Evolutionary conservation across 2,888 invertebrate species (phyloP).

Genomic region (Drosophila koepferae): DNA sequence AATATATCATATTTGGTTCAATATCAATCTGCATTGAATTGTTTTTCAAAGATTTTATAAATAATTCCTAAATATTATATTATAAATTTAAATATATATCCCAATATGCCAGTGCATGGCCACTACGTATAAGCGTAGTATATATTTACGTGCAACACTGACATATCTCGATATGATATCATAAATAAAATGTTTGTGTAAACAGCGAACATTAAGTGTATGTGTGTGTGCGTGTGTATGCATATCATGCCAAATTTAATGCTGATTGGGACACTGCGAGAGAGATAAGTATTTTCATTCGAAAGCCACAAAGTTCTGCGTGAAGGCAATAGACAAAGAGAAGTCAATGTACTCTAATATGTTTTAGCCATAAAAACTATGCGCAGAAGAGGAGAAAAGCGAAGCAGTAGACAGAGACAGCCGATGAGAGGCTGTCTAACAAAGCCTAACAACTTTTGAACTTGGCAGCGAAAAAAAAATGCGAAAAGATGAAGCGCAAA

Average conservation of each 20-base stretch:
- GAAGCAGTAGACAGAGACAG: conserved; percentile 7
- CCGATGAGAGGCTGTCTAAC: conserved; percentile 33
- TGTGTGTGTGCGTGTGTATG: conserved; percentile 7
- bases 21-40: too few species aligned
- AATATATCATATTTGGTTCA: too few species aligned
- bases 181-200: conserved; percentile 13
- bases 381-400: conserved; percentile 15
- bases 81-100: not conserved
- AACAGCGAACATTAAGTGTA: not conserved
- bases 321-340: conserved; percentile 12
- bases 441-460: conserved; percentile 55
- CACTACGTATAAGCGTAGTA: conserved; percentile 1
- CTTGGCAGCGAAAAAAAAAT: conserved; percentile 69
- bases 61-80: too few species aligned
- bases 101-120: not conserved
- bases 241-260: conserved; percentile 13
- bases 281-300: not conserved
- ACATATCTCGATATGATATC: conserved; percentile 21
- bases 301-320: conserved; percentile 23
- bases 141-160: conserved; percentile 10
- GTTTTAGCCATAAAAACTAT: conserved; percentile 28
- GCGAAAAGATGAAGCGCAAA: conserved; percentile 19
- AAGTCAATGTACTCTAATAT: conserved; percentile 58
- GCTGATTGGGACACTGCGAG: not conserved
- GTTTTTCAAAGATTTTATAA: too few species aligned